Conservation (phyloP, 2,797 vertebrate species). For the Pseudomugil gertrudae region DNA sequence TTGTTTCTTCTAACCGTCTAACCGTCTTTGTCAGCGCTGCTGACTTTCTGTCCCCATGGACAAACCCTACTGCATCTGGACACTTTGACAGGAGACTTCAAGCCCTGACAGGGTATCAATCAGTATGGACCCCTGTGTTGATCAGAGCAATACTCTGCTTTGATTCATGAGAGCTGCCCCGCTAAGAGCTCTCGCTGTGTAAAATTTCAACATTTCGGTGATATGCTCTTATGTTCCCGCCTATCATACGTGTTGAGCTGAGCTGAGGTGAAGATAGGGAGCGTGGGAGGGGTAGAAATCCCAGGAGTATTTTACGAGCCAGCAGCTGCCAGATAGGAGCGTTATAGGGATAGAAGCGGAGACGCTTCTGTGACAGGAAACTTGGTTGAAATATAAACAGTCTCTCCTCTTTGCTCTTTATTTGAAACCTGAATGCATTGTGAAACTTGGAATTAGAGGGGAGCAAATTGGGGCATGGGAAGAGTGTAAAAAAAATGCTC, state of each 20-base stretch:
- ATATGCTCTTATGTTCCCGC: slow-evolving; percentile 45
- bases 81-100: slow-evolving; percentile 34
- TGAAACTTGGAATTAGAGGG: slow-evolving; percentile 29
- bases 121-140: slow-evolving; percentile 14
- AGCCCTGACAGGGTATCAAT: slow-evolving; percentile 49
- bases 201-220: slow-evolving; percentile 52
- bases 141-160: slow-evolving; percentile 38
- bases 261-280: slow-evolving; percentile 18
- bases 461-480: slow-evolving; percentile 28
- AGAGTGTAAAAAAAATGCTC: slow-evolving; percentile 38
- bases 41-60: slow-evolving; percentile 43
- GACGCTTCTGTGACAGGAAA: slow-evolving; percentile 41
- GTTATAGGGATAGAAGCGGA: slow-evolving; percentile 35
- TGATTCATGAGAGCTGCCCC: slow-evolving; percentile 39
- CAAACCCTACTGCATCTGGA: slow-evolving; percentile 23
- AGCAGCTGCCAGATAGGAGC: slow-evolving; percentile 40
- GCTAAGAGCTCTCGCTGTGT: slow-evolving; percentile 21
- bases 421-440: slow-evolving; percentile 30
- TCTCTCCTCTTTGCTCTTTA: background rate
- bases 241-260: slow-evolving; percentile 25
- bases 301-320: slow-evolving; percentile 24
- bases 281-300: slow-evolving; percentile 32
- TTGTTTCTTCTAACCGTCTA: slow-evolving; percentile 29
- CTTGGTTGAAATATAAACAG: slow-evolving; percentile 39
- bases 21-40: slow-evolving; percentile 32